Evolutionary conservation across 2,113 vertebrate species (phyloP).

Genomic region (Hystrix brachyura): DNA sequence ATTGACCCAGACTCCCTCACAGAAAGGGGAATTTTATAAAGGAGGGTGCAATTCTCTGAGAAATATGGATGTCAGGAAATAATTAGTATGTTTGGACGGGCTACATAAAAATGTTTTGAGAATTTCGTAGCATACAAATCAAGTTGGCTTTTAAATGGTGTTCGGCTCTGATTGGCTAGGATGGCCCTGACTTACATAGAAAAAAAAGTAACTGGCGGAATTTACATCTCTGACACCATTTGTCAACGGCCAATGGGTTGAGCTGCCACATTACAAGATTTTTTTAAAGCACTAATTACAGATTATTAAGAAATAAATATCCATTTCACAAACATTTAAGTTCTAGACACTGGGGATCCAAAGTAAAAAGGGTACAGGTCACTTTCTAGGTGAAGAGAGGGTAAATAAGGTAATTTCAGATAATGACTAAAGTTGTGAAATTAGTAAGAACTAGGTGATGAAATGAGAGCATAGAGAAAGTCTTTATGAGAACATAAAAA

Average conservation of each 20-base stretch:
- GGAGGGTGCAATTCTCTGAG: constrained; percentile 31
- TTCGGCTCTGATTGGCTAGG: constrained; percentile 1
- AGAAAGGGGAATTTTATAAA: constrained; percentile 6
- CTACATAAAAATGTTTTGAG: background rate
- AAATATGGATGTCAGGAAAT: constrained; percentile 42
- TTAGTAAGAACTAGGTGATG: background rate
- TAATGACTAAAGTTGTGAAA: background rate
- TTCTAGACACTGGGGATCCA: background rate
- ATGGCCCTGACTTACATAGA: background rate
- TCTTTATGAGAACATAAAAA: background rate
- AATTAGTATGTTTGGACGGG: background rate
- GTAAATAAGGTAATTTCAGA: constrained; percentile 37
- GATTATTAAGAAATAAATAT: background rate
- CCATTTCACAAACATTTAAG: constrained; percentile 36
- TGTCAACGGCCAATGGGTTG: background rate
- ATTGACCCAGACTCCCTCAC: background rate
- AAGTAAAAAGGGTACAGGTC: background rate
- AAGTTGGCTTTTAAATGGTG: constrained; percentile 17
- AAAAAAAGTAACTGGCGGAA: background rate
- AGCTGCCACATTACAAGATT: constrained; percentile 42
- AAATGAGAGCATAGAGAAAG: background rate
- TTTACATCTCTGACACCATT: constrained; percentile 41
- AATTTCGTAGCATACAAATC: constrained; percentile 31
- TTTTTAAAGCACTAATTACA: constrained; percentile 27
- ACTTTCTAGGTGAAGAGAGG: constrained; percentile 28